These are phyloP conservation scores for Calidris pygmaea DNA, from an alignment of 2,113 vertebrate genomes.

Conservation along the genomic window DNA sequence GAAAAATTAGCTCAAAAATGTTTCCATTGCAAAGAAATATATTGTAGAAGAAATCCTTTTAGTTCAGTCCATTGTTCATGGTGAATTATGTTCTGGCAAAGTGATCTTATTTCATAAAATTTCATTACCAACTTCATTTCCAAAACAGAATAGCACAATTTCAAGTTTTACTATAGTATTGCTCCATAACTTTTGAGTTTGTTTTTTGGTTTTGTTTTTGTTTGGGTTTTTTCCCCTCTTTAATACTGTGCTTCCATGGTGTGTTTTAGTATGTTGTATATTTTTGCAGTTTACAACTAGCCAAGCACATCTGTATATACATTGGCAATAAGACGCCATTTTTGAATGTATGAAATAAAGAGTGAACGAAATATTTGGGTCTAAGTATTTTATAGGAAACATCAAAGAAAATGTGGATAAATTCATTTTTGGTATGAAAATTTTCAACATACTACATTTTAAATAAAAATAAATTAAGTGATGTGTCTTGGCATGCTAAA, in stretches of 20 bases:
- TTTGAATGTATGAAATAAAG: neutral
- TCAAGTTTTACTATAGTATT: neutral
- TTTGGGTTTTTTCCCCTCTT: neutral
- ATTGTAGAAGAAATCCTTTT: neutral
- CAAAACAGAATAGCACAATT: neutral
- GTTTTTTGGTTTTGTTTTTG: neutral
- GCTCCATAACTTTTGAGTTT: neutral
- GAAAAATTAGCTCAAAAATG: neutral
- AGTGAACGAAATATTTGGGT: neutral
- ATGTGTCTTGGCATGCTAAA: neutral
- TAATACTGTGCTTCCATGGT: neutral
- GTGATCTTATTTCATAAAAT: neutral
- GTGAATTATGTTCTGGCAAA: neutral
- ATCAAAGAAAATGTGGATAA: neutral
- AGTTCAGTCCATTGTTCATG: neutral
- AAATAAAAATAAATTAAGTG: neutral
- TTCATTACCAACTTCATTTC: neutral
- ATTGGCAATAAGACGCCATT: neutral
- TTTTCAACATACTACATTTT: neutral
- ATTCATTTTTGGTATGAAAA: neutral
- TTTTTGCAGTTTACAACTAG: neutral
- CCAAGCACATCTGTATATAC: neutral
- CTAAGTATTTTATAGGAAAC: neutral
- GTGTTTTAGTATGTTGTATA: neutral
- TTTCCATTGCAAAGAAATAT: neutral